These are phyloP conservation scores for Rhegmatorhina hoffmannsi DNA, from an alignment of 2,113 vertebrate genomes.

Conservation along the genomic window DNA sequence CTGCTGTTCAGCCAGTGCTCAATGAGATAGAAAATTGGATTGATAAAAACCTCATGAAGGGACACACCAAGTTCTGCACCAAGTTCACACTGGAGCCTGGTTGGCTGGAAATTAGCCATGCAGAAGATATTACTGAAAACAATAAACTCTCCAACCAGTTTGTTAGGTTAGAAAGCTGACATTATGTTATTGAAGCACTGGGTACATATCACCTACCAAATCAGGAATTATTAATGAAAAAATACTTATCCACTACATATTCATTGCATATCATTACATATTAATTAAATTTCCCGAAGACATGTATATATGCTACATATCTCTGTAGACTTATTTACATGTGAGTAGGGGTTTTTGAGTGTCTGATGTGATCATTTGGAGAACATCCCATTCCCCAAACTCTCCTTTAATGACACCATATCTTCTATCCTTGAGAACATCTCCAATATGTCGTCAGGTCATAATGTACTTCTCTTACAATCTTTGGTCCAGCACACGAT, in stretches of 20 bases:
- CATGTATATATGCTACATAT: background rate
- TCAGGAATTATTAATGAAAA: background rate
- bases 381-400: background rate
- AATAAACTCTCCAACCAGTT: background rate
- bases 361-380: background rate
- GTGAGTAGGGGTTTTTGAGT: background rate
- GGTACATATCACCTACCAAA: background rate
- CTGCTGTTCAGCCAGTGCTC: background rate
- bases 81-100: accelerated
- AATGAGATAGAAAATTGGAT: background rate
- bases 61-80: background rate
- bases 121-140: background rate
- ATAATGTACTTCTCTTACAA: background rate
- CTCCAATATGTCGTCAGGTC: background rate
- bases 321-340: background rate
- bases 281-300: background rate
- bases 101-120: background rate
- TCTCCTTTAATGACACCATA: background rate
- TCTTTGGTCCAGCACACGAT: background rate
- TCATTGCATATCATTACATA: background rate
- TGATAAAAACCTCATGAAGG: background rate
- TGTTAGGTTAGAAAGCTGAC: background rate
- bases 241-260: background rate
- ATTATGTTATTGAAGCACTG: background rate
- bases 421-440: background rate